Base-by-base conservation (phyloP, 2,113 vertebrate genomes). In the Chrysemys picta region DNA sequence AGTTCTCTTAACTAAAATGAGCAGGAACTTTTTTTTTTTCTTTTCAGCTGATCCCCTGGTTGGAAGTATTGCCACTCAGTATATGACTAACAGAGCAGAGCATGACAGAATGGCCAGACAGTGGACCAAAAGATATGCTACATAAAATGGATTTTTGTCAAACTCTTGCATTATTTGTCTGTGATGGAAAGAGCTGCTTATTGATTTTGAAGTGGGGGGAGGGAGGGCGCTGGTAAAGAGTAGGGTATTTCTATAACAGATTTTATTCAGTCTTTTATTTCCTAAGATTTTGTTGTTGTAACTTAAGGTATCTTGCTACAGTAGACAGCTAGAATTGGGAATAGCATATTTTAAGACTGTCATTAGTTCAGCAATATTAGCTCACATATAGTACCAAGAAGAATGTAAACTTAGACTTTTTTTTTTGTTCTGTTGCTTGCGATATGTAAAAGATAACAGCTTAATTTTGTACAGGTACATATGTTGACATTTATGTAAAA, bases 21-120 rank as follows among this genome's bases (percentile, higher is more conserved):
- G 10, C 53, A 52, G n/a, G 65, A 59, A 83, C 19, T 94, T 65
- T 50, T 85, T 84, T 62, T 45, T 88, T 87, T 98, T 96, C 89
- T 95, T 98, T 98, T 35, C 98, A 99, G 99, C 99, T 76, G 99
- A 99, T 93, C 99, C 99, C 85, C 98, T 99, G 97, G 99, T 99
- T 97, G 99, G 99, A 98, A 99, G 99, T 95, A 99, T 99, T 96
- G 99, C 99, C 97, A 99, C 99, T 96, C 99, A 99, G 97, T 99
- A 99, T 89, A 99, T 99, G 98, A 99, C 99, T 94, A 99, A 99
- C 99, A 99, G 99, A 99, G 99, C 98, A 84, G 99, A 99, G 97
- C 99, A 99, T 95, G 99, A 99, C 99, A 98, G 99, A 97, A 99
- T 99, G 98, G 99, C 99, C 99, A 99, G 99, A 98, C 99, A 99